phyloP scores from a whole-genome alignment of 1,140 invertebrate genomes.

The Propsilocerus akamusi region DNA sequence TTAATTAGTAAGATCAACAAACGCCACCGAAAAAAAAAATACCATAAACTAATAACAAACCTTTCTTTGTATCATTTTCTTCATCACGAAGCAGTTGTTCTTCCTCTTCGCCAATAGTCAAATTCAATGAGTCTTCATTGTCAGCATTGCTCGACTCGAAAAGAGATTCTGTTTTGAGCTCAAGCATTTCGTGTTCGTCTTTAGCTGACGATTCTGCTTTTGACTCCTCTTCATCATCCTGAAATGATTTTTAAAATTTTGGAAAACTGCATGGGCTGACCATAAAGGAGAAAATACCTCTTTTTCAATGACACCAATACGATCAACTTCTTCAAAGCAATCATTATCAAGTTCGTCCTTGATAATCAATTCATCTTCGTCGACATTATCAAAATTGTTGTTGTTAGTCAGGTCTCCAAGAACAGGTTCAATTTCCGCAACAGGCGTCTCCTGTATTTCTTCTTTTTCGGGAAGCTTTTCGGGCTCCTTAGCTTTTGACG shows the following conservation, averaged over 20 bases:
- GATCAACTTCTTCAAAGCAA: conserved; percentile 9
- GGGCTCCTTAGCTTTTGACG: conserved; percentile 5
- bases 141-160: conserved; percentile 24
- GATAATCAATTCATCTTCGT: conserved; percentile 9
- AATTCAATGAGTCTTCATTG: conserved; percentile 60
- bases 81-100: conserved; percentile 56
- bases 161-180: conserved; percentile 15
- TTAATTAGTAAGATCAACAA: too few species aligned
- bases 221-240: conserved; percentile 5
- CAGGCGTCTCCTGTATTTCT: conserved; percentile 8
- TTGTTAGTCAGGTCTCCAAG: neutral
- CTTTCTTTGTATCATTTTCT: conserved; percentile 22
- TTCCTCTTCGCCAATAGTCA: conserved; percentile 64
- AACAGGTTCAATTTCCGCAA: conserved; percentile 7
- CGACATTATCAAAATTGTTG: too few species aligned
- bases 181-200: conserved; percentile 14
- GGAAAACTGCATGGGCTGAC: neutral
- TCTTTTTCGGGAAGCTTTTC: conserved; percentile 13
- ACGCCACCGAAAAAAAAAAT: too few species aligned
- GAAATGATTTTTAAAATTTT: conserved; percentile 1
- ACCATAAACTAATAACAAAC: neutral
- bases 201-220: conserved; percentile 9
- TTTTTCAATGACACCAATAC: conserved; percentile 5
- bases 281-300: too few species aligned
- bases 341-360: conserved; percentile 9